Evolutionary conservation across 1,140 invertebrate species (phyloP).

Genomic region (Pentalonia nigronervosa): DNA sequence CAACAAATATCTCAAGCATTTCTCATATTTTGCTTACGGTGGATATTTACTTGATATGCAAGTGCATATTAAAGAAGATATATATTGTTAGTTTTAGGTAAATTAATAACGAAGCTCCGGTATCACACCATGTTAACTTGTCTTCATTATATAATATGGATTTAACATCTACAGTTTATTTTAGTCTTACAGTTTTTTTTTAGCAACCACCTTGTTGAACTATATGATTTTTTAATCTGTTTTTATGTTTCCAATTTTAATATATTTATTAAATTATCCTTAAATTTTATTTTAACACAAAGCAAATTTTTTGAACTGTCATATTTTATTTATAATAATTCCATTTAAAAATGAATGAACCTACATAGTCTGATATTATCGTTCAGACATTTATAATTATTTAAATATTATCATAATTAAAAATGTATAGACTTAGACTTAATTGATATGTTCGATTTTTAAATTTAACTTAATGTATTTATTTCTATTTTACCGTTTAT

Average conservation of each 20-base stretch:
- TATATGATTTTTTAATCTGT: no score
- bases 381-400: not conserved
- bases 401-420: not conserved
- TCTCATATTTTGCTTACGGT: constrained; percentile 21
- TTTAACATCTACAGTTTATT: no score
- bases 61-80: constrained; percentile 2
- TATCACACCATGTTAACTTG: not conserved
- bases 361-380: not conserved
- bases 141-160: not conserved
- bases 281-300: no score
- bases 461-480: not conserved
- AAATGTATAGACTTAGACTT: not conserved
- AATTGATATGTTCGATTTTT: not conserved
- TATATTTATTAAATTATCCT: no score
- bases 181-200: no score
- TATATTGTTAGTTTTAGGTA: constrained; percentile 12
- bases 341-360: not conserved
- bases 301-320: not conserved
- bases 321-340: not conserved
- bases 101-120: not conserved
- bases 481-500: not conserved
- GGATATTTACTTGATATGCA: not conserved
- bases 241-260: not conserved
- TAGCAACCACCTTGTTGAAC: no score
- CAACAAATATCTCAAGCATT: not conserved